phyloP scores from a whole-genome alignment of 2,797 vertebrate species.

The Knipowitschia caucasica region DNA sequence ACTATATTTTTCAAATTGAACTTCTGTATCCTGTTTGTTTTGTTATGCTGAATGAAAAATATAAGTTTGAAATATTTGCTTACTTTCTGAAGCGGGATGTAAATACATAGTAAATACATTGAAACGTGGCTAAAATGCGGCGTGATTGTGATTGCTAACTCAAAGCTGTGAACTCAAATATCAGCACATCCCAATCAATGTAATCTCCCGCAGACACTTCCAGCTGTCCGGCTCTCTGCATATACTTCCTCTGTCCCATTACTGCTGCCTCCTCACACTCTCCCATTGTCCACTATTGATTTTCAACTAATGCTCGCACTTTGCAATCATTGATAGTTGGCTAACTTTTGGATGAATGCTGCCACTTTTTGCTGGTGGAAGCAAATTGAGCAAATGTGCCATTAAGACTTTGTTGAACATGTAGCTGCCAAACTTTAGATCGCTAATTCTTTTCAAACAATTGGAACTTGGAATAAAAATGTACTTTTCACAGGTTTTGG shows the following conservation, averaged over 20 bases:
- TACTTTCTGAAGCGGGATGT: too few relatives aligned
- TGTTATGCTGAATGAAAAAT: too few relatives aligned
- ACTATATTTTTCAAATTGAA: too few relatives aligned
- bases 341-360: not conserved
- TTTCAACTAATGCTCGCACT: conserved; percentile 2
- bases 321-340: not conserved
- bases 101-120: too few relatives aligned
- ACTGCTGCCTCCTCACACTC: not conserved
- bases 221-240: conserved; percentile 1
- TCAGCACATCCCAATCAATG: conserved; percentile 18
- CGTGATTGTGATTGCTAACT: too few relatives aligned
- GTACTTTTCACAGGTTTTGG: too few relatives aligned
- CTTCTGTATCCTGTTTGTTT: too few relatives aligned
- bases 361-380: not conserved
- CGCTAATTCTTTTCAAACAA: too few relatives aligned
- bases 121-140: too few relatives aligned
- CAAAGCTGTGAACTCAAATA: conserved; percentile 16
- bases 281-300: conserved; percentile 7
- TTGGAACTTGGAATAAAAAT: too few relatives aligned
- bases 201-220: not conserved
- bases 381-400: not conserved
- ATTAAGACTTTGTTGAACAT: not conserved
- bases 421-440: too few relatives aligned
- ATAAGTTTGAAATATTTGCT: too few relatives aligned
- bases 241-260: conserved; percentile 1